These are phyloP conservation scores for Malurus melanocephalus DNA, from an alignment of 2,113 vertebrate species.

Conservation along the genomic window DNA sequence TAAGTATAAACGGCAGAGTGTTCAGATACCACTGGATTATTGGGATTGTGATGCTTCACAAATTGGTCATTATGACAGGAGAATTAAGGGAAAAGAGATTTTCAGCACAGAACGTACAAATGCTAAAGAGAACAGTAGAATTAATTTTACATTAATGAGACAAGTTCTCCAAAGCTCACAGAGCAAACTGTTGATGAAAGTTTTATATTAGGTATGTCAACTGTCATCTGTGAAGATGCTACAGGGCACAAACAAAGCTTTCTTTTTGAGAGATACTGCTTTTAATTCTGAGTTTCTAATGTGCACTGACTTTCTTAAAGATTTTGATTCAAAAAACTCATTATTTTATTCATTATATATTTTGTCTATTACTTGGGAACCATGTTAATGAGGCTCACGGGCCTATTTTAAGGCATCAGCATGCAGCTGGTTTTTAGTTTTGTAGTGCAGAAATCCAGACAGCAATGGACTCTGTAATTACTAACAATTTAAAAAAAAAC, in stretches of 20 bases:
- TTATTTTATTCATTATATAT: neutral
- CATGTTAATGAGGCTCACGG: neutral
- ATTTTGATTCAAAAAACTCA: neutral
- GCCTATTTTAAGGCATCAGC: neutral
- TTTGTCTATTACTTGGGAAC: neutral
- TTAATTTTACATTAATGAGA: neutral
- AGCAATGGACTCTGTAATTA: neutral
- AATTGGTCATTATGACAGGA: neutral
- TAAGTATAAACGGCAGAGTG: neutral
- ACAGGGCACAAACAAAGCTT: neutral
- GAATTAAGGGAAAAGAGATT: neutral
- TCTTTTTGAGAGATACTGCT: neutral
- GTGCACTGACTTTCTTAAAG: neutral
- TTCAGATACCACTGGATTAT: neutral
- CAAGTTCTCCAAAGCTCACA: neutral
- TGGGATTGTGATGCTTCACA: neutral
- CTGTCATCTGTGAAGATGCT: neutral
- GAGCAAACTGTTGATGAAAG: neutral
- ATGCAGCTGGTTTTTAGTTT: neutral
- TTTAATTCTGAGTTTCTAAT: neutral
- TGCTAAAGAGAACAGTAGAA: neutral
- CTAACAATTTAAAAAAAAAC: neutral
- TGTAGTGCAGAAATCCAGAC: conserved; percentile 20
- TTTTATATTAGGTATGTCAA: neutral
- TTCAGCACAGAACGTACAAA: neutral